phyloP scores from a whole-genome alignment of 2,797 vertebrate genomes.

The Malacoctenus gilli region DNA sequence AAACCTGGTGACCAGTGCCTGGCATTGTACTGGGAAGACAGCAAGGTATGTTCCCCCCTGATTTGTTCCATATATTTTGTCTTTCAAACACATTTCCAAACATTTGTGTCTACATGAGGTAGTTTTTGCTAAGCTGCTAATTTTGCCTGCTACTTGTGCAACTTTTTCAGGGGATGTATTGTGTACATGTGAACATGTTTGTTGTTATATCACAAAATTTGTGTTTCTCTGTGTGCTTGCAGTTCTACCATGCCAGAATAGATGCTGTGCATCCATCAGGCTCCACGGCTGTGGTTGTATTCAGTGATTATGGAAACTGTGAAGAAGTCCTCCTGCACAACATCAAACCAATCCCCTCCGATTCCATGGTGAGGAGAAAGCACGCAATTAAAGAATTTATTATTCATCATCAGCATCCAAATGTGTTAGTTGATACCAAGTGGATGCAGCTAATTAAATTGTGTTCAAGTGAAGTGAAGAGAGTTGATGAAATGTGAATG shows the following conservation, averaged over 20 bases:
- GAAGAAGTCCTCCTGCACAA: constrained; percentile 97
- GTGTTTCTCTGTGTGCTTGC: constrained; percentile 19
- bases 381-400: background rate
- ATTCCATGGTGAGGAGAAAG: constrained; percentile 87
- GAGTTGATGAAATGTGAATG: constrained; percentile 47
- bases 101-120: too few relatives aligned
- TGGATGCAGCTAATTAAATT: constrained; percentile 15
- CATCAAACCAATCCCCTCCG: constrained; percentile 90
- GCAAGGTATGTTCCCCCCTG: constrained; percentile 85
- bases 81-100: too few relatives aligned
- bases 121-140: too few relatives aligned
- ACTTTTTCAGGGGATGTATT: constrained; percentile 9
- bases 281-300: constrained; percentile 96
- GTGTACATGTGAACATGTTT: constrained; percentile 17
- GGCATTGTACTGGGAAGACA: constrained; percentile 98
- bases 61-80: too few relatives aligned
- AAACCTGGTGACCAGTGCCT: constrained; percentile 95
- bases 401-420: constrained; percentile 5
- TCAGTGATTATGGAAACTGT: constrained; percentile 97
- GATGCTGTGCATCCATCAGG: constrained; percentile 97
- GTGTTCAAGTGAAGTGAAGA: constrained; percentile 17
- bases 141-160: too few relatives aligned
- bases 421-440: background rate
- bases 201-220: constrained; percentile 26
- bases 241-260: constrained; percentile 97